These are phyloP conservation scores for Gryllus longicercus DNA, from an alignment of 2,888 invertebrate species.

Conservation along the genomic window DNA sequence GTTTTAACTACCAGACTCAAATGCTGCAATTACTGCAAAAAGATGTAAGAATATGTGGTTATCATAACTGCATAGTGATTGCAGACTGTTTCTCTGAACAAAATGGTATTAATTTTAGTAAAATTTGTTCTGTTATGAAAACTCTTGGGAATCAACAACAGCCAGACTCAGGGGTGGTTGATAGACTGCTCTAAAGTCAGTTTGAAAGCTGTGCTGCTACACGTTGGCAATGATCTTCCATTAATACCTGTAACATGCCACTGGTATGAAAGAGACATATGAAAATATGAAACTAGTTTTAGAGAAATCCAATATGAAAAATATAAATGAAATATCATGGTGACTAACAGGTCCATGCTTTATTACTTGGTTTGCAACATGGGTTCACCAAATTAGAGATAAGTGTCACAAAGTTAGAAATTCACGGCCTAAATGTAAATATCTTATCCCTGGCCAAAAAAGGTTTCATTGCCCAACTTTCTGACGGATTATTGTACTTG, in stretches of 20 bases:
- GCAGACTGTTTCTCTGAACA: constrained; percentile 20
- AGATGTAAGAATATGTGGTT: neutral
- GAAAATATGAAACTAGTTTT: neutral
- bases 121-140: constrained; percentile 20
- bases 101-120: constrained; percentile 24
- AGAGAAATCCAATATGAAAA: neutral
- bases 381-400: constrained; percentile 9
- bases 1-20: constrained; percentile 38
- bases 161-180: neutral
- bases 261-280: neutral
- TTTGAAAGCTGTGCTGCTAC: neutral
- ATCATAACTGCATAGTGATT: neutral
- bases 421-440: neutral
- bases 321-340: neutral
- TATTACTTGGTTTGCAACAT: neutral
- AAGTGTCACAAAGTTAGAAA: neutral
- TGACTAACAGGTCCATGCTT: neutral
- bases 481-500: too few species aligned
- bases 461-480: too few species aligned
- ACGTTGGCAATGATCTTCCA: neutral
- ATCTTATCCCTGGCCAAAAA: neutral
- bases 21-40: too few species aligned
- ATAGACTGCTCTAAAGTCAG: neutral
- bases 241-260: neutral
- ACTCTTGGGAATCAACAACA: neutral